Evolutionary conservation across 1,140 invertebrate genomes (phyloP).

Genomic region (Akabosia matsudoensis): DNA sequence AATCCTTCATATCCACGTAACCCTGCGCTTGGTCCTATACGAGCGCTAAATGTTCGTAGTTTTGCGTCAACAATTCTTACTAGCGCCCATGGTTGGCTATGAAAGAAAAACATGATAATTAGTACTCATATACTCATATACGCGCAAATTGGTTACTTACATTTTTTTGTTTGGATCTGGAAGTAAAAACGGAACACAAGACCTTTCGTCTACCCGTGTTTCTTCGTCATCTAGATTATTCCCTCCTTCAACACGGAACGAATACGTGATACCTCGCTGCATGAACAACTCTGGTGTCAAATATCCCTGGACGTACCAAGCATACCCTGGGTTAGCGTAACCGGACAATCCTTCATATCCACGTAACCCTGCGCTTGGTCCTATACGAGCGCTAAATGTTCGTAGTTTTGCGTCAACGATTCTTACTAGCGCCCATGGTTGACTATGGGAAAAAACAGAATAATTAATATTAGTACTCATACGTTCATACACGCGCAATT

Average conservation of each 20-base stretch:
- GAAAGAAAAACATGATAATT: not conserved
- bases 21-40: slow-evolving; percentile 76
- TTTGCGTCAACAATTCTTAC: slow-evolving; percentile 72
- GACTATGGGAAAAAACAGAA: slow-evolving; percentile 50
- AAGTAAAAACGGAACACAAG: not conserved
- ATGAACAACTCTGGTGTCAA: slow-evolving; percentile 82
- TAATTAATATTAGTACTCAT: too few species aligned
- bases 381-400: slow-evolving; percentile 71
- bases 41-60: slow-evolving; percentile 69
- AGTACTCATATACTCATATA: too few species aligned
- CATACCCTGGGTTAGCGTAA: slow-evolving; percentile 59
- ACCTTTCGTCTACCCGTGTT: too few species aligned
- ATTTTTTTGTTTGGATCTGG: not conserved
- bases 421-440: slow-evolving; percentile 70
- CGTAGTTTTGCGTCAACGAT: slow-evolving; percentile 75
- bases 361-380: slow-evolving; percentile 70
- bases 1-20: slow-evolving; percentile 71
- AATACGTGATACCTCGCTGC: slow-evolving; percentile 77
- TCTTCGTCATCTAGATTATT: slow-evolving; percentile 84
- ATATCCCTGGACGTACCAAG: slow-evolving; percentile 85
- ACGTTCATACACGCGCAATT: not conserved
- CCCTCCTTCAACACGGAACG: slow-evolving; percentile 75
- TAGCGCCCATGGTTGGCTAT: slow-evolving; percentile 67
- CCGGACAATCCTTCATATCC: slow-evolving; percentile 72
- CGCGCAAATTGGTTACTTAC: not conserved